Percentiles rank a stretch among this genome's conserved stretches.
These are phyloP conservation scores for Spodoptera frugiperda DNA, from an alignment of 1,140 invertebrate species.

Conservation along the genomic window DNA sequence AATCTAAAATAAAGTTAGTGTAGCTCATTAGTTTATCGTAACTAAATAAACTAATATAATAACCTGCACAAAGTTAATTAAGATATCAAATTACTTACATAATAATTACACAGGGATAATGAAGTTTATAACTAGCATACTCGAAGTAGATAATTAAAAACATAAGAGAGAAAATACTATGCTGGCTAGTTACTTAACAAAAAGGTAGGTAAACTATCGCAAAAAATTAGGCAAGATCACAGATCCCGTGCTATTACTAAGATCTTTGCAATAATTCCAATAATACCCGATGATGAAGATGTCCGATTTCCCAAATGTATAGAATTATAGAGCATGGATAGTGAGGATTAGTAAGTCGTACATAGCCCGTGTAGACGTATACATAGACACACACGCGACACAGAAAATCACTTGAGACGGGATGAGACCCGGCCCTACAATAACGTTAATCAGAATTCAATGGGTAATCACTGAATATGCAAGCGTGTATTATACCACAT, in stretches of 20 bases:
- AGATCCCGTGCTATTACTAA: too few relatives aligned
- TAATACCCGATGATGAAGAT: neutral
- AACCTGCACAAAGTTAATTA: slow-evolving; percentile 5
- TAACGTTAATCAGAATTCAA: slow-evolving; percentile 48
- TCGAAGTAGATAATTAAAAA: too few relatives aligned
- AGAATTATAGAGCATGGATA: neutral
- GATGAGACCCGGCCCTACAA: slow-evolving; percentile 18
- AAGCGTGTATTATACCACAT: slow-evolving; percentile 41
- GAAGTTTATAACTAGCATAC: too few relatives aligned
- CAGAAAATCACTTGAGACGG: slow-evolving; percentile 33
- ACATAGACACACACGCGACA: slow-evolving; percentile 22
- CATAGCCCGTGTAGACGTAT: neutral
- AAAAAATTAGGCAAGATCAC: too few relatives aligned
- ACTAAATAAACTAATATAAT: neutral
- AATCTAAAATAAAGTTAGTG: slow-evolving; percentile 29
- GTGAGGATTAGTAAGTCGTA: slow-evolving; percentile 20
- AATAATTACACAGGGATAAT: too few relatives aligned
- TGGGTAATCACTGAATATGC: slow-evolving; percentile 50
- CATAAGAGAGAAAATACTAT: too few relatives aligned
- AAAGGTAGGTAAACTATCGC: too few relatives aligned
- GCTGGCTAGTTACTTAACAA: too few relatives aligned
- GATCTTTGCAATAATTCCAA: too few relatives aligned
- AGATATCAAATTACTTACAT: neutral
- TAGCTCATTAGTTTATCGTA: slow-evolving; percentile 1
- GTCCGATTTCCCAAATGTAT: neutral